Percentiles rank a stretch among this genome's conserved stretches.
These are phyloP conservation scores for Urocynchramus pylzowi DNA, from an alignment of 2,113 vertebrate species.

Conservation along the genomic window DNA sequence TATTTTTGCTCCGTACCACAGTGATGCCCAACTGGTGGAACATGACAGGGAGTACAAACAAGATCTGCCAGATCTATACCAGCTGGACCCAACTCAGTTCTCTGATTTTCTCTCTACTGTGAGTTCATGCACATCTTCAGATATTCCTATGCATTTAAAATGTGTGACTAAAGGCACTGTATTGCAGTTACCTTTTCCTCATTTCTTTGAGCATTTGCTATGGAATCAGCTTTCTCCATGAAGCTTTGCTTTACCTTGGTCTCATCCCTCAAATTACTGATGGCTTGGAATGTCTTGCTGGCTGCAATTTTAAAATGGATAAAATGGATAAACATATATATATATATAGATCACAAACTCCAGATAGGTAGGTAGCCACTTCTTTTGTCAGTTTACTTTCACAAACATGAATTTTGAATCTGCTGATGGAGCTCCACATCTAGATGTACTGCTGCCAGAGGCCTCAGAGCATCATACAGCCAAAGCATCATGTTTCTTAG, in stretches of 20 bases:
- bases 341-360: neutral
- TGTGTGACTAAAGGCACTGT: neutral
- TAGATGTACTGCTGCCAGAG: neutral
- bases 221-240: neutral
- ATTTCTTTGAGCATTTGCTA: neutral
- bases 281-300: neutral
- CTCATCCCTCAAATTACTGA: neutral
- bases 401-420: neutral
- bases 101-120: neutral
- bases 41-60: neutral
- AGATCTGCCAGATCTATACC: neutral
- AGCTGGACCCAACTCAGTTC: neutral
- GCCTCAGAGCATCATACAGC: neutral
- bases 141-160: accelerated
- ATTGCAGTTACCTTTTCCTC: neutral
- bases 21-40: neutral
- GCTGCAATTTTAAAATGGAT: neutral
- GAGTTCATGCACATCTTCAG: neutral
- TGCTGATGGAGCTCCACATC: neutral
- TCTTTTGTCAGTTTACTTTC: neutral
- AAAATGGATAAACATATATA: neutral
- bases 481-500: neutral
- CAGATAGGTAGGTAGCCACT: neutral
- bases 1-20: neutral
- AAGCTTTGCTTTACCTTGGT: neutral